These are phyloP conservation scores for Ophiodon elongatus DNA, from an alignment of 2,113 vertebrate genomes.

Conservation along the genomic window DNA sequence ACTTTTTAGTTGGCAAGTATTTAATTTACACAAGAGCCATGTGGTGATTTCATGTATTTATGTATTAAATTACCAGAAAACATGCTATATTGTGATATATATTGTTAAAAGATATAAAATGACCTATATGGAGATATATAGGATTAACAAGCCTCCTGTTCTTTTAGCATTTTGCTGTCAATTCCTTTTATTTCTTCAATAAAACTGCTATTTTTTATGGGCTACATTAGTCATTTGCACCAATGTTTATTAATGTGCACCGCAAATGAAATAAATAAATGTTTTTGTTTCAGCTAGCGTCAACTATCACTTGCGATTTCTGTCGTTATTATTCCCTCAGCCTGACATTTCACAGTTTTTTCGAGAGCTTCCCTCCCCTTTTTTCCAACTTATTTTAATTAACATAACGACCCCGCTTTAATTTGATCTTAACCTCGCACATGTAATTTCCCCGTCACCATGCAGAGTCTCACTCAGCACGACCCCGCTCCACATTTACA, in stretches of 20 bases:
- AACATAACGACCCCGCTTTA: slow-evolving; percentile 38
- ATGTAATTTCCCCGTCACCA: slow-evolving; percentile 34
- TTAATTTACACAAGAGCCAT: neutral
- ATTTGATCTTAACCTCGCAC: slow-evolving; percentile 43
- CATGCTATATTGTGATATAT: neutral
- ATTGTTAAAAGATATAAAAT: too few relatives aligned
- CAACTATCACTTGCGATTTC: neutral
- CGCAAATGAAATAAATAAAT: neutral
- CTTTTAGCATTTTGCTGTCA: neutral
- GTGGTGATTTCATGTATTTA: too few relatives aligned
- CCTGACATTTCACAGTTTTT: slow-evolving; percentile 25
- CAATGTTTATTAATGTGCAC: neutral
- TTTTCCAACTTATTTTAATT: slow-evolving; percentile 44
- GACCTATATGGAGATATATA: too few relatives aligned
- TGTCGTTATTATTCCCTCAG: neutral
- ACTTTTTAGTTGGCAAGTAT: neutral
- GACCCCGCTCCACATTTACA: slow-evolving; percentile 50
- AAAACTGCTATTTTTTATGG: neutral
- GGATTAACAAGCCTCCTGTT: neutral
- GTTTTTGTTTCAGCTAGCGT: neutral
- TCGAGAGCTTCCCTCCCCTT: neutral
- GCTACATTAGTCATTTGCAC: neutral
- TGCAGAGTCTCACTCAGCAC: slow-evolving; percentile 18
- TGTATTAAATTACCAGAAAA: neutral
- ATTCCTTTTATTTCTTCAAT: neutral